Percentiles rank a stretch among this genome's conserved stretches.
These are phyloP conservation scores for Cydia splendana DNA, from an alignment of 1,140 invertebrate genomes.

Conservation along the genomic window DNA sequence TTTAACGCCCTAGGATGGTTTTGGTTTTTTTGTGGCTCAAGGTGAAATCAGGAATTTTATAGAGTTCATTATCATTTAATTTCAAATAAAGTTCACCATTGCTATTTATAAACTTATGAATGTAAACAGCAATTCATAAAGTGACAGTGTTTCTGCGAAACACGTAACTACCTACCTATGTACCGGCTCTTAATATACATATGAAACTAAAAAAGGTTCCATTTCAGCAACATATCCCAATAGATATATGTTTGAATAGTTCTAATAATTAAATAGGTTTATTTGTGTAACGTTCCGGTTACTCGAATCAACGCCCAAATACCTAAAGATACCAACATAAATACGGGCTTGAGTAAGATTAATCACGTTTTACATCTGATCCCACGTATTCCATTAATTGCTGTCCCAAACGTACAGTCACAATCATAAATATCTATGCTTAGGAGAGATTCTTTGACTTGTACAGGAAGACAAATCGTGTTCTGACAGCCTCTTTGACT, in stretches of 20 bases:
- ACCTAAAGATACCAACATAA: constrained; percentile 17
- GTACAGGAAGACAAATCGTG: constrained; percentile 11
- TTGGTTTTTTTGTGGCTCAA: too few species aligned
- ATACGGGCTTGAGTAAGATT: constrained; percentile 25
- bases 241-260: not conserved
- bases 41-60: too few species aligned
- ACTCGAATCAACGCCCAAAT: not conserved
- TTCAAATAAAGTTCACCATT: too few species aligned
- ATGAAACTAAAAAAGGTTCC: too few species aligned
- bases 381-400: constrained; percentile 33
- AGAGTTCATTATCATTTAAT: too few species aligned
- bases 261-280: not conserved
- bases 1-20: too few species aligned
- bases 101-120: too few species aligned
- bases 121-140: too few species aligned
- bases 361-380: constrained; percentile 32
- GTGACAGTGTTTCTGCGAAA: too few species aligned
- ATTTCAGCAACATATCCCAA: too few species aligned
- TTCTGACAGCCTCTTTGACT: constrained; percentile 8
- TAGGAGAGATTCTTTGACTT: constrained; percentile 26
- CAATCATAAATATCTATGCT: constrained; percentile 30
- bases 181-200: too few species aligned
- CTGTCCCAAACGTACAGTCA: constrained; percentile 28
- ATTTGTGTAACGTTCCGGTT: not conserved
- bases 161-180: too few species aligned